Evolutionary conservation across 2,888 invertebrate genomes (phyloP).

Genomic region (Ceraclea dissimilis): DNA sequence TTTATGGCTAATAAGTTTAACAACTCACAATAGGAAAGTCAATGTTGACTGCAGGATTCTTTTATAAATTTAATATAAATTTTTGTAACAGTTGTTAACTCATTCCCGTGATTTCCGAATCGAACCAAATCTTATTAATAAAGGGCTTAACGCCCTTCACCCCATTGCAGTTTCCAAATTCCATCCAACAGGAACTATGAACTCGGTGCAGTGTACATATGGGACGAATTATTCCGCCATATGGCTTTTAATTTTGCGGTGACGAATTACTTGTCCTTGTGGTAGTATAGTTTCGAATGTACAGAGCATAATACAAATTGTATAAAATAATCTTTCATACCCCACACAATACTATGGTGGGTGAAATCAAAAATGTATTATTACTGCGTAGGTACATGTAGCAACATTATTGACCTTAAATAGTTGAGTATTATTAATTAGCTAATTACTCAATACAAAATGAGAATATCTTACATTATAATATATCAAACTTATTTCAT

Average conservation of each 20-base stretch:
- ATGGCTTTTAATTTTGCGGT: constrained; percentile 34
- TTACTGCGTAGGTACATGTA: too few species aligned
- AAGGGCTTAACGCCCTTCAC: background rate
- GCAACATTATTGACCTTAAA: too few species aligned
- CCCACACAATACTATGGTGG: background rate
- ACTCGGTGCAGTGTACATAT: constrained; percentile 16
- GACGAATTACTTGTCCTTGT: constrained; percentile 23
- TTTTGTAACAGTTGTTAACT: background rate
- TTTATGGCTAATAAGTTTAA: too few species aligned
- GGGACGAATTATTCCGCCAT: constrained; percentile 33
- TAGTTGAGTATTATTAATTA: too few species aligned
- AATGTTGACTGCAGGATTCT: too few species aligned
- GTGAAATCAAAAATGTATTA: background rate
- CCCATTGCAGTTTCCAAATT: background rate
- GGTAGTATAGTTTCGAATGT: background rate
- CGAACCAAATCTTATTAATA: background rate
- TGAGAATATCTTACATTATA: too few species aligned
- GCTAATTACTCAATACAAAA: too few species aligned
- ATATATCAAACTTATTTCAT: too few species aligned
- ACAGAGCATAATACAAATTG: background rate
- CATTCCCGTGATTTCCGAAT: background rate
- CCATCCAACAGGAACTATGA: background rate
- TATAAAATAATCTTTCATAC: background rate
- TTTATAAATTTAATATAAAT: background rate
- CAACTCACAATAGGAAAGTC: too few species aligned